Evolutionary conservation across 2,888 invertebrate genomes (phyloP).

Genomic region (Mythimna albipuncta): DNA sequence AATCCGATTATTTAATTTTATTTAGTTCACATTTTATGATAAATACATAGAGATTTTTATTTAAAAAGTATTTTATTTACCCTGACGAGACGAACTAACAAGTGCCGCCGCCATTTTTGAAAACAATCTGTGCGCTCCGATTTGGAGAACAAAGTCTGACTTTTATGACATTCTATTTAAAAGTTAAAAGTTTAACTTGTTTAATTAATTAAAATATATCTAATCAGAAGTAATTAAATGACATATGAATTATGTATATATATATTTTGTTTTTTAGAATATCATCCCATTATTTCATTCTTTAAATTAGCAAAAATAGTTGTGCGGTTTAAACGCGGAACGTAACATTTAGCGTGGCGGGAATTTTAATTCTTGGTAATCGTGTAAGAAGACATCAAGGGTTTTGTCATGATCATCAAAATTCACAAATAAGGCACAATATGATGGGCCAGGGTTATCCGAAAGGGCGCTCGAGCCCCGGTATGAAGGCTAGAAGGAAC

Average conservation of each 20-base stretch:
- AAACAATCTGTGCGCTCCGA: slow-evolving; percentile 69
- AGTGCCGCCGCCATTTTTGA: slow-evolving; percentile 87
- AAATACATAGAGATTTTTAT: slow-evolving; percentile 44
- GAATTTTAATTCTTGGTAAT: slow-evolving; percentile 10
- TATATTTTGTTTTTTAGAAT: too few species aligned
- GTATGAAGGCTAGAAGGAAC: too few species aligned
- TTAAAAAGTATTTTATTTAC: slow-evolving; percentile 83
- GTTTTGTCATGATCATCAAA: too few species aligned
- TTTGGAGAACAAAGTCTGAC: slow-evolving; percentile 35
- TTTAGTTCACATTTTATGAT: slow-evolving; percentile 30
- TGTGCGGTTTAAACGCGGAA: slow-evolving; percentile 22
- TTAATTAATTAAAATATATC: neutral
- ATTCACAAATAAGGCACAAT: neutral
- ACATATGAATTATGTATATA: neutral
- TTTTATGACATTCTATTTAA: neutral
- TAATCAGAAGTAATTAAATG: fast-evolving
- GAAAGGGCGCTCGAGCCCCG: too few species aligned
- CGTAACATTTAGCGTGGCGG: slow-evolving; percentile 16
- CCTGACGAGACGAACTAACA: slow-evolving; percentile 90
- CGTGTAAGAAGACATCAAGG: too few species aligned
- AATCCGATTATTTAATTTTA: slow-evolving; percentile 28
- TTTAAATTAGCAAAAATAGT: neutral
- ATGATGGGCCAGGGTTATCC: too few species aligned
- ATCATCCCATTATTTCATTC: too few species aligned
- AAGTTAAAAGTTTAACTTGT: neutral